Conservation (phyloP, 2,888 invertebrate species). For the Leptopilina syphax region DNA sequence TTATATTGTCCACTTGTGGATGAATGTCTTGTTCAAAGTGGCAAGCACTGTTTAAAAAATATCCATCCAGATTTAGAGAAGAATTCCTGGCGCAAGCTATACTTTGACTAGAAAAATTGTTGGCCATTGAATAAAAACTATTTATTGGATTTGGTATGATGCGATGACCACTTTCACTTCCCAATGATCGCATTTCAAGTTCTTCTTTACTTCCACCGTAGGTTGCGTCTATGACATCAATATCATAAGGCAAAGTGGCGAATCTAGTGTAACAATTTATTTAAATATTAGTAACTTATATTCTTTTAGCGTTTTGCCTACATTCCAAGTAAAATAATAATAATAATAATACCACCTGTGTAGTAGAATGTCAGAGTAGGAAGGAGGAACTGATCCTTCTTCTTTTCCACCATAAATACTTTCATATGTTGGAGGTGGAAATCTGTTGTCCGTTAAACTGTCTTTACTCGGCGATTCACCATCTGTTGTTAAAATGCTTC, state of each 20-base stretch:
- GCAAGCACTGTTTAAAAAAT: conserved; percentile 67
- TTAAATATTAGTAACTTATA: too few relatives aligned
- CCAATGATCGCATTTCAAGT: conserved; percentile 65
- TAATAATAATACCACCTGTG: conserved; percentile 63
- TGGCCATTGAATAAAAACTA: conserved; percentile 31
- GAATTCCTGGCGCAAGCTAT: conserved; percentile 69
- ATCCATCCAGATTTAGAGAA: conserved; percentile 69
- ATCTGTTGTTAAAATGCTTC: conserved; percentile 74
- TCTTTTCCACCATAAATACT: conserved; percentile 78
- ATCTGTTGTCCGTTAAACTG: conserved; percentile 74
- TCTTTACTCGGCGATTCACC: conserved; percentile 79
- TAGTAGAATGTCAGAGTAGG: conserved; percentile 71
- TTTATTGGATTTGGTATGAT: conserved; percentile 66
- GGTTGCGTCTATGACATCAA: conserved; percentile 65
- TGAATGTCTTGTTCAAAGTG: neutral
- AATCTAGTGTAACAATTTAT: conserved; percentile 59
- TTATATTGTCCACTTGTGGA: conserved; percentile 1
- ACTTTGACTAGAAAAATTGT: conserved; percentile 58
- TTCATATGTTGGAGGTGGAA: conserved; percentile 79
- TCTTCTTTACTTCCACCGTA: conserved; percentile 63
- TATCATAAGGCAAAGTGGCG: conserved; percentile 70
- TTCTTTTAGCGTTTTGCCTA: too few relatives aligned
- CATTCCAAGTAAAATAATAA: neutral
- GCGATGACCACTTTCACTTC: conserved; percentile 67
- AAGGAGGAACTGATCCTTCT: conserved; percentile 71